Evolutionary conservation across 1,140 invertebrate species (phyloP), one percentile per base, ranked within the genome.

Genomic region (Drosophila persimilis): DNA sequence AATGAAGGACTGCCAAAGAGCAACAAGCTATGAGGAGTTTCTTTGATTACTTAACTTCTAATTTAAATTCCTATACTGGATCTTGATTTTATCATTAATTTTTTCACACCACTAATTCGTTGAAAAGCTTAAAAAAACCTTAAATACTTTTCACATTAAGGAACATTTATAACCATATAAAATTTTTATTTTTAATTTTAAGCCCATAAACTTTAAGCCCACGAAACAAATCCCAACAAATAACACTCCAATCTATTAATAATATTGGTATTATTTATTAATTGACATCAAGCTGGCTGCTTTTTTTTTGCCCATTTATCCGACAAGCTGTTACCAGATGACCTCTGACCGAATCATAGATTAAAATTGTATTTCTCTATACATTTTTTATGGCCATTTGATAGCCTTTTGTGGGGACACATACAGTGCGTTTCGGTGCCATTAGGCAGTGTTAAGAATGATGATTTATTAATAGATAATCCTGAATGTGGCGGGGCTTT

Each of bases 271-370:
- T 69, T 60, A 31, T 60, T 80, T 73, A 65, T 80, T 77, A 81
- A 77, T 73, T 48, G 47, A 65, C 53, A 43, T 53, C 31, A 31
- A 53, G 47, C 56, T 52, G 50, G 31, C 8, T 9, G 31, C 7
- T 29, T 31, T 74, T 54, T 46, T 47, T 43, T 8, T 1, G 35
- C 47, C 31, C 44, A 59, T 54, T 53, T 29, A 26, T 9, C 24
- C 45, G 41, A 60, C 73, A 85, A 83, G 72, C 80, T 80, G 72
- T 61, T 79, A 66, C 54, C 60, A 60, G 45, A 63, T 74, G 66
- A 65, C 62, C 59, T 31, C 52, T 9, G 39, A 11, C 46, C 26
- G 39, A 58, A 60, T 58, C 61, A 77, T 79, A 73, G 73, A 59
- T 70, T 47, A 65, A 74, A 78, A 70, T 43, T 58, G n/a, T 17